phyloP scores from a whole-genome alignment of 2,113 vertebrate genomes.

The Pelusios castaneus region DNA sequence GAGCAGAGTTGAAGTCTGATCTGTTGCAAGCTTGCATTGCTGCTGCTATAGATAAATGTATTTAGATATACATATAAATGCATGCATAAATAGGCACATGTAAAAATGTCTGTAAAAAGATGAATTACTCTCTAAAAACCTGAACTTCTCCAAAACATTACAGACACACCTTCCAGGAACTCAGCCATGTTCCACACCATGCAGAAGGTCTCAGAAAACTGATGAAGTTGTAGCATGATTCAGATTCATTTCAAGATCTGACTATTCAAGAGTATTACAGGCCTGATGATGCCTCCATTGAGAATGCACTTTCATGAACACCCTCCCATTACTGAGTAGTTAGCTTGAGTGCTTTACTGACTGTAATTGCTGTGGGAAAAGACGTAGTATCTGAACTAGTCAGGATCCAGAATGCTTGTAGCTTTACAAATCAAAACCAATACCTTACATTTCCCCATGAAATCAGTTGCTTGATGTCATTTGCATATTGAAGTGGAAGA shows the following conservation, averaged over 20 bases:
- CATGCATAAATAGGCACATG: not conserved
- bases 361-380: slow-evolving; percentile 5
- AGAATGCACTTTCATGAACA: not conserved
- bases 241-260: not conserved
- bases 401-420: not conserved
- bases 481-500: no score
- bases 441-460: not conserved
- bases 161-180: not conserved
- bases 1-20: not conserved
- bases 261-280: not conserved
- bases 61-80: not conserved
- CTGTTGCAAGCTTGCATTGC: not conserved
- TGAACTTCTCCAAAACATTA: not conserved
- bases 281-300: not conserved
- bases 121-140: not conserved
- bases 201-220: not conserved
- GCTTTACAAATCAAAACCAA: not conserved
- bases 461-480: not conserved
- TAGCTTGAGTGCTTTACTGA: not conserved
- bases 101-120: not conserved
- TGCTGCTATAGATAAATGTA: not conserved
- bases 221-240: not conserved
- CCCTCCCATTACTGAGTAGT: not conserved
- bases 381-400: not conserved
- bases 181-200: not conserved